Base-by-base conservation (phyloP, 2,888 invertebrate genomes). In the Catocala nupta region DNA sequence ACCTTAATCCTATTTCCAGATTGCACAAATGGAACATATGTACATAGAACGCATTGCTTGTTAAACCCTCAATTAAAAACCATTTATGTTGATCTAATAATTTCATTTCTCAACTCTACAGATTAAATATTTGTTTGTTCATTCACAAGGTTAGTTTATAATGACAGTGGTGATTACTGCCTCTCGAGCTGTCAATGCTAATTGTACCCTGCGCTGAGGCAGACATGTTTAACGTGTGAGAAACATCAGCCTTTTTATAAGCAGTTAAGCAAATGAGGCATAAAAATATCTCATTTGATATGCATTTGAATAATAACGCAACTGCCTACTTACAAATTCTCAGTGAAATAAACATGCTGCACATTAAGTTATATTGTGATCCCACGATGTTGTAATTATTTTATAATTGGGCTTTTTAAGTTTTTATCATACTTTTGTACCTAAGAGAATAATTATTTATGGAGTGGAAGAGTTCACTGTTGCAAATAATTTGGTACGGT, bases 61-160 rank as follows among this genome's bases (percentile, higher is more conserved):
- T 60, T 55, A 51, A 52, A 70, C 55, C 57, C 16, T 63, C 73
- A 76, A 77, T 77, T 76, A 77, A 69, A 77, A 73, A 76, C 56
- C 71, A 65, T 78, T 77, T 77, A 77, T 71, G 63, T 63, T 66
- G 68, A 73, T 69, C 70, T 62, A 78, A 73, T 78, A 75, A 73
- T 75, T 71, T 63, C 7, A 63, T 78, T 71, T 70, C 70, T 44
- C 59, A 78, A 76, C 50, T 36, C 8, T 16, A 49, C 5, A 62
- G 58, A 67, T 73, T 64, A 73, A 68, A 70, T 63, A 63, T 73
- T 76, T 70, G 56, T 75, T 68, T 70, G 45, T 59, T 52, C 61
- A 57, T 69, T 64, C 12, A 59, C 79, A 78, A 78, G 79, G 77
- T 69, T 69, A 64, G 11, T 55, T 63, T 68, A 66, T 68, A 73